These are phyloP conservation scores for Nothobranchius furzeri DNA, from an alignment of 2,113 vertebrate genomes.

Conservation along the genomic window DNA sequence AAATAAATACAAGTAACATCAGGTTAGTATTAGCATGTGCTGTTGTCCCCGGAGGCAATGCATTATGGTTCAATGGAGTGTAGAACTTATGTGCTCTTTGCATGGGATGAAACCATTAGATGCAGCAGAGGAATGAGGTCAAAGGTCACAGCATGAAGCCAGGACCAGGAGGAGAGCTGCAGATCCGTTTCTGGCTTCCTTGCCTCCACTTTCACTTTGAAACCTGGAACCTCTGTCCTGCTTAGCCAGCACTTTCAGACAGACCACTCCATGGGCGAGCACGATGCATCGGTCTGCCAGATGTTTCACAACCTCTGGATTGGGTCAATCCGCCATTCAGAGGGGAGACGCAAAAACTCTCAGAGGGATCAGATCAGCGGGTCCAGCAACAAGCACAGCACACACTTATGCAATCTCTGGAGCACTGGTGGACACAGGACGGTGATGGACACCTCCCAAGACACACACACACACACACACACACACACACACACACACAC, in stretches of 20 bases:
- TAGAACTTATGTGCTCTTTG: too few species aligned
- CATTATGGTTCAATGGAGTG: too few species aligned
- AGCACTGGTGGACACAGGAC: conserved; percentile 43
- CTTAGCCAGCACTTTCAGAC: conserved; percentile 36
- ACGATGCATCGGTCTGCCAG: conserved; percentile 22
- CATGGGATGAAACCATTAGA: too few species aligned
- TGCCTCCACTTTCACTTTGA: background rate
- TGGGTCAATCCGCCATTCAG: conserved; percentile 19
- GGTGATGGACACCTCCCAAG: conserved; percentile 27
- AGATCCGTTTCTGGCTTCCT: background rate
- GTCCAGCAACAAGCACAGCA: background rate
- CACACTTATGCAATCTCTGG: conserved; percentile 34
- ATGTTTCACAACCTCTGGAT: conserved; percentile 41
- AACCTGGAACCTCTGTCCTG: background rate
- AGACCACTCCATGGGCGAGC: background rate
- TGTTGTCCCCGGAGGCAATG: too few species aligned
- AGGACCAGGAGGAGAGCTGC: background rate
- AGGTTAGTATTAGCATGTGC: too few species aligned
- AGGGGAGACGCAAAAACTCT: conserved; percentile 41
- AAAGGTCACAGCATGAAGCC: background rate
- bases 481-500: too few species aligned
- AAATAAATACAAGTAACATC: too few species aligned
- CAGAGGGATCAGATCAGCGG: conserved; percentile 31
- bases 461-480: background rate
- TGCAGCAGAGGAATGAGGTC: background rate